These are phyloP conservation scores for Operophtera brumata DNA, from an alignment of 2,888 invertebrate genomes.

Conservation along the genomic window DNA sequence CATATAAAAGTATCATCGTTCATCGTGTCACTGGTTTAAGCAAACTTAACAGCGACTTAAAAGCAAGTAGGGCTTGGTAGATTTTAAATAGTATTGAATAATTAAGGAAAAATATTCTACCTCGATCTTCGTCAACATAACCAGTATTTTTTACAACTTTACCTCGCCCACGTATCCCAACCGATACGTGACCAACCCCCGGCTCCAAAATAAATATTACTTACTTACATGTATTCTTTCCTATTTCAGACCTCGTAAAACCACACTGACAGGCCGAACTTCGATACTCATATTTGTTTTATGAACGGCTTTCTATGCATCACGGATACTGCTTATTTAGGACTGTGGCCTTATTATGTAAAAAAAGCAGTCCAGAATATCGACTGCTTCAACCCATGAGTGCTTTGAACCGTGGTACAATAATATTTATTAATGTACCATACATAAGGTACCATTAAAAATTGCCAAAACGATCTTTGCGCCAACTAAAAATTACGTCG, in stretches of 20 bases:
- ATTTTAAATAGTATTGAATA: too few species aligned
- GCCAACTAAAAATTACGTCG: too few species aligned
- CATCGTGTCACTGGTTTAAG: too few species aligned
- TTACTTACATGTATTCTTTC: conserved; percentile 26
- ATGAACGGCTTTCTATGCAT: conserved; percentile 43
- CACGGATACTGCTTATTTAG: conserved; percentile 30
- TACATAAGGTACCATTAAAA: too few species aligned
- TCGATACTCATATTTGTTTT: conserved; percentile 62
- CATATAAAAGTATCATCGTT: too few species aligned
- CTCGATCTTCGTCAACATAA: not conserved
- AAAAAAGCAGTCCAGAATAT: too few species aligned
- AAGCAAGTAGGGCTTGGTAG: not conserved
- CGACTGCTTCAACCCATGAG: too few species aligned
- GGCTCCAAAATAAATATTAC: conserved; percentile 53
- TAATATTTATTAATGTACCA: too few species aligned
- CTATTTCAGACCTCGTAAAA: conserved; percentile 48
- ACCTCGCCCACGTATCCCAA: conserved; percentile 34
- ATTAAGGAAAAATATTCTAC: not conserved
- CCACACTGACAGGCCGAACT: conserved; percentile 49
- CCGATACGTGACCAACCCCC: conserved; percentile 49
- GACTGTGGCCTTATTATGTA: conserved; percentile 10
- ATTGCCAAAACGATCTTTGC: too few species aligned
- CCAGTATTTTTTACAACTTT: conserved; percentile 37
- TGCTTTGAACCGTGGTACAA: too few species aligned
- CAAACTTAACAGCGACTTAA: too few species aligned